Evolutionary conservation across 2,797 vertebrate genomes (phyloP).

Genomic region (Tolypeutes matacus): DNA sequence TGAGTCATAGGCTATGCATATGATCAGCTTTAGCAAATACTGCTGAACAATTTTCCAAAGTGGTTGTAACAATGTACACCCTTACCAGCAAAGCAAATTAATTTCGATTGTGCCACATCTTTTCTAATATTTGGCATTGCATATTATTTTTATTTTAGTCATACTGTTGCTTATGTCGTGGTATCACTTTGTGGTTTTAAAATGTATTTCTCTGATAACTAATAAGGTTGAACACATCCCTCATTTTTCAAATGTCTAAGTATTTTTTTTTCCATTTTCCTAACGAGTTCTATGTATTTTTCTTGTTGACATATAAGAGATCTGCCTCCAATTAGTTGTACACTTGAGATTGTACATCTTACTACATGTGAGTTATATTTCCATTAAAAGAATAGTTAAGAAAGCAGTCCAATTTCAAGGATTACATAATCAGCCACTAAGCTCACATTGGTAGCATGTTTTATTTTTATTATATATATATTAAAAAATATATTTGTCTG

Average conservation of each 20-base stretch:
- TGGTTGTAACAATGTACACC: not conserved
- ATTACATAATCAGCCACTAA: not conserved
- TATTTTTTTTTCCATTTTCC: not conserved
- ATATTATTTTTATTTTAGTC: not conserved
- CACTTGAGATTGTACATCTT: not conserved
- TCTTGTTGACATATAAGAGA: not conserved
- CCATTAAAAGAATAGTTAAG: not conserved
- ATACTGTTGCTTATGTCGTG: not conserved
- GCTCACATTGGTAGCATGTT: not conserved
- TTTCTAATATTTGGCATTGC: not conserved
- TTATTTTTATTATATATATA: conserved; percentile 7
- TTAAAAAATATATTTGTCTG: too few species aligned
- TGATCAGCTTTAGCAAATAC: not conserved
- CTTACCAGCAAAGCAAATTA: not conserved
- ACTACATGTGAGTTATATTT: not conserved
- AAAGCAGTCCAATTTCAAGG: not conserved
- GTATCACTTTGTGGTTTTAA: not conserved
- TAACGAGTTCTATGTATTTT: not conserved
- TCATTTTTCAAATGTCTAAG: not conserved
- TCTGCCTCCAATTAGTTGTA: not conserved
- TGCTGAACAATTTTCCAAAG: not conserved
- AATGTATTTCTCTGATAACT: not conserved
- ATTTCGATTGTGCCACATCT: not conserved
- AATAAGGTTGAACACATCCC: not conserved
- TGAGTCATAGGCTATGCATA: not conserved